phyloP scores from a whole-genome alignment of 2,113 vertebrate species.

The Erythrocercus mccallii region DNA sequence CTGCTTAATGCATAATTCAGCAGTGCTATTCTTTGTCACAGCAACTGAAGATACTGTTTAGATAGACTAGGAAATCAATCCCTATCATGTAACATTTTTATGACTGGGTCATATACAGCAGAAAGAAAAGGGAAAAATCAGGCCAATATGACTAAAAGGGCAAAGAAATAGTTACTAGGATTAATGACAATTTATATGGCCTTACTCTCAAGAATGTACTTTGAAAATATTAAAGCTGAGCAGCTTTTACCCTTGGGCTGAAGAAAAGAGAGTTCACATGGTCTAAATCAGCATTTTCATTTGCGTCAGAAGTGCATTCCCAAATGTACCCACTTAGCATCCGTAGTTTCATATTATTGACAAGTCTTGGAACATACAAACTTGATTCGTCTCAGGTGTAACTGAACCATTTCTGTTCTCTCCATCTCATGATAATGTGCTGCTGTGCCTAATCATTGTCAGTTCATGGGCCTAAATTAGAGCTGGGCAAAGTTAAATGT shows the following conservation, averaged over 20 bases:
- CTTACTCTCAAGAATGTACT: not conserved
- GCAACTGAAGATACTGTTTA: not conserved
- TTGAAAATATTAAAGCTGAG: not conserved
- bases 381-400: not conserved
- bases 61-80: not conserved
- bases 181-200: not conserved
- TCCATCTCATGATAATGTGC: not conserved
- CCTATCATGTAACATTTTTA: not conserved
- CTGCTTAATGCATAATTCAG: not conserved
- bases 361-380: not conserved
- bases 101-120: not conserved
- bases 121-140: not conserved
- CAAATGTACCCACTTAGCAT: not conserved
- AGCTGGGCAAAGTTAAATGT: not conserved
- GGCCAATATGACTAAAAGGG: not conserved
- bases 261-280: not conserved
- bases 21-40: not conserved
- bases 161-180: not conserved
- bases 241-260: not conserved
- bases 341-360: rapidly evolving
- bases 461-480: not conserved
- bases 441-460: not conserved
- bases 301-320: not conserved
- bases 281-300: not conserved
- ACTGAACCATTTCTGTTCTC: not conserved